Evolutionary conservation across 2,888 invertebrate genomes (phyloP).

Genomic region (Drosophila algonquin): DNA sequence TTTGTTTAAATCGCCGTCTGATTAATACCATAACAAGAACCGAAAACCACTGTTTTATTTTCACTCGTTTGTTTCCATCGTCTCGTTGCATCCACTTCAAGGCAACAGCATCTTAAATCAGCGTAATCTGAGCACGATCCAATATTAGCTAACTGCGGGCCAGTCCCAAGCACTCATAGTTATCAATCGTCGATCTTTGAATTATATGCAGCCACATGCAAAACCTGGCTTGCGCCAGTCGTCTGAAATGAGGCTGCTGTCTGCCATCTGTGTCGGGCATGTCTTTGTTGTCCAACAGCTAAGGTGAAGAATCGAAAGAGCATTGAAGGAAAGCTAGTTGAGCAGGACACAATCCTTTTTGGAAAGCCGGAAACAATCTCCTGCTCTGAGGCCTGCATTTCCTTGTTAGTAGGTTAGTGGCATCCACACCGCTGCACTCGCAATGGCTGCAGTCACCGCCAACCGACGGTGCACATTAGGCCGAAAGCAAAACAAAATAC

Average conservation of each 20-base stretch:
- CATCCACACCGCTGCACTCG: conserved; percentile 17
- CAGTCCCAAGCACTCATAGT: not conserved
- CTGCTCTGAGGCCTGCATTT: conserved; percentile 42
- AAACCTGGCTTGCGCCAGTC: too few relatives aligned
- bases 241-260: too few relatives aligned
- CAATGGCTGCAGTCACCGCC: conserved; percentile 19
- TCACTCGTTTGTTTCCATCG: not conserved
- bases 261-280: too few relatives aligned
- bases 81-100: too few relatives aligned
- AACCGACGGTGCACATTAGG: conserved; percentile 30
- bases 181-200: too few relatives aligned
- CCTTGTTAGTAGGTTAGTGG: conserved; percentile 71
- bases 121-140: not conserved
- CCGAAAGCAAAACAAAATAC: conserved; percentile 25
- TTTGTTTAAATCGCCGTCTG: conserved; percentile 73
- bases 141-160: too few relatives aligned
- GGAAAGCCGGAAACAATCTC: conserved; percentile 58
- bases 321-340: not conserved
- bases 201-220: too few relatives aligned
- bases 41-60: conserved; percentile 38
- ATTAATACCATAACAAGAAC: conserved; percentile 77
- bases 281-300: too few relatives aligned
- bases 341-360: conserved; percentile 4
- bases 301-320: not conserved
- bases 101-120: not conserved